phyloP scores from a whole-genome alignment of 1,140 invertebrate species.

The Drosophila santomea region DNA sequence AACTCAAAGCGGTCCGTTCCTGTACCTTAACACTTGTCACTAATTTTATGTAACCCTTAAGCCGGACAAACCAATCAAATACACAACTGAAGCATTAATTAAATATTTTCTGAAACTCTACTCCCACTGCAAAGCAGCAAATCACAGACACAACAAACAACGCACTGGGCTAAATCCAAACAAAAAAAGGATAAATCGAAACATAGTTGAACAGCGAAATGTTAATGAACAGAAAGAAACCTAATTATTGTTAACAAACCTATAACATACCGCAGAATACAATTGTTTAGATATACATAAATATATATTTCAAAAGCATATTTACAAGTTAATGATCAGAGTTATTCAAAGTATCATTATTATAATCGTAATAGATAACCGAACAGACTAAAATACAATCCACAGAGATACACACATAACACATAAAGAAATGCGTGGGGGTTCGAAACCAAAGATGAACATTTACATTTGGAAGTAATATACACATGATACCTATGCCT shows the following conservation, averaged over 20 bases:
- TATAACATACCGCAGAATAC: constrained; percentile 40
- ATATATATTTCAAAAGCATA: constrained; percentile 62
- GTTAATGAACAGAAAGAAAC: constrained; percentile 57
- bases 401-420: constrained; percentile 33
- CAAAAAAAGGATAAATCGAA: constrained; percentile 31
- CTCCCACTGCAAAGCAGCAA: constrained; percentile 67
- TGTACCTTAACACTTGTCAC: constrained; percentile 63
- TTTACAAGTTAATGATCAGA: constrained; percentile 75
- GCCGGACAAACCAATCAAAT: constrained; percentile 42
- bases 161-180: constrained; percentile 68
- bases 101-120: constrained; percentile 69
- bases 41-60: constrained; percentile 51
- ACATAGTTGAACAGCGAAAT: constrained; percentile 65
- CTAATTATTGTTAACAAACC: constrained; percentile 75
- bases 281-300: constrained; percentile 57
- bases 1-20: constrained; percentile 65
- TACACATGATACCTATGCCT: constrained; percentile 57
- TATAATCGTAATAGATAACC: constrained; percentile 56
- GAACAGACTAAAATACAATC: constrained; percentile 40
- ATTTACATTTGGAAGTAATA: constrained; percentile 67
- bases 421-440: constrained; percentile 18
- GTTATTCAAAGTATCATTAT: constrained; percentile 68
- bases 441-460: constrained; percentile 72
- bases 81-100: constrained; percentile 29
- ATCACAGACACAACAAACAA: constrained; percentile 55